Evolutionary conservation across 2,888 invertebrate genomes (phyloP).

Genomic region (Xestia c-nigrum): DNA sequence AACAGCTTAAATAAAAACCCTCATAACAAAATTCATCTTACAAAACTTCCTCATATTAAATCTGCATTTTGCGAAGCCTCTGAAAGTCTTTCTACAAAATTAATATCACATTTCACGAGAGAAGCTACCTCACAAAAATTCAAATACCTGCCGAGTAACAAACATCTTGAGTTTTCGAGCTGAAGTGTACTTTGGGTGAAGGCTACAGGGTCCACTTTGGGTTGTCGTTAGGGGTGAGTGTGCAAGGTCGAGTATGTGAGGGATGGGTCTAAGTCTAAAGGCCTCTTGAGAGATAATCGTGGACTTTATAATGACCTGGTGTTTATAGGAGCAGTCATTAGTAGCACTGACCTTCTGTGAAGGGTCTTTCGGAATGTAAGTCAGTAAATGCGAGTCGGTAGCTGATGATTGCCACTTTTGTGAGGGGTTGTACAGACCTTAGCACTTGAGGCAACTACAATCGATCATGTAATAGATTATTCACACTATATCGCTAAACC

Average conservation of each 20-base stretch:
- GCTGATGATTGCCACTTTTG: neutral
- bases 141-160: constrained; percentile 53
- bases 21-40: constrained; percentile 36
- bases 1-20: constrained; percentile 39
- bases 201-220: constrained; percentile 62
- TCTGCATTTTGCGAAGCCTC: constrained; percentile 20
- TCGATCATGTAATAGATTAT: too few relatives aligned
- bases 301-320: constrained; percentile 53
- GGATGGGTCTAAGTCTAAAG: constrained; percentile 38
- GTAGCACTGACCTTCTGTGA: constrained; percentile 44
- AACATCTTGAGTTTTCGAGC: constrained; percentile 34
- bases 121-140: constrained; percentile 56
- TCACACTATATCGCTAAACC: too few relatives aligned
- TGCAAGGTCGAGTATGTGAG: constrained; percentile 67
- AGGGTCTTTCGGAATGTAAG: constrained; percentile 17
- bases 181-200: constrained; percentile 62
- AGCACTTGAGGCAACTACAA: too few relatives aligned
- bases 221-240: constrained; percentile 56
- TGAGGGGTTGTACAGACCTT: neutral
- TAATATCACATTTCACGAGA: constrained; percentile 53
- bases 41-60: constrained; percentile 46
- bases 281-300: constrained; percentile 29
- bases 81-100: constrained; percentile 42
- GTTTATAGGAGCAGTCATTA: constrained; percentile 51
- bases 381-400: constrained; percentile 1